Evolutionary conservation across 2,888 invertebrate genomes (phyloP).

Genomic region (Scaptomyza tumidula): DNA sequence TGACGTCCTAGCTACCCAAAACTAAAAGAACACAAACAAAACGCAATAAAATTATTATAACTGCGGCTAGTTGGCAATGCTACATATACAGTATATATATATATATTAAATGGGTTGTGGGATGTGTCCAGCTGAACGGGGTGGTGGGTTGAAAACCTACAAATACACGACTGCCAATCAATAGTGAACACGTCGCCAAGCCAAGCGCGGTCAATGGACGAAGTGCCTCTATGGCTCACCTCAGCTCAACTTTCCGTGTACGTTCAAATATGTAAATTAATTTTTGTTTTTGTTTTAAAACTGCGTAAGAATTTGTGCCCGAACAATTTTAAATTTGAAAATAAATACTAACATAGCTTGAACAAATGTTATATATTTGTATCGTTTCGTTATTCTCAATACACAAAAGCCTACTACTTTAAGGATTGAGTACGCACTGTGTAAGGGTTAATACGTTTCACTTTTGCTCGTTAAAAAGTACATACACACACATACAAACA

Average conservation of each 20-base stretch:
- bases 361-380: neutral
- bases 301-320: slow-evolving; percentile 30
- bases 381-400: neutral
- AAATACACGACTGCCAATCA: slow-evolving; percentile 41
- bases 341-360: neutral
- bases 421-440: neutral
- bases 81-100: neutral
- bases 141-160: slow-evolving; percentile 32
- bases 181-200: slow-evolving; percentile 28
- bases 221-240: neutral
- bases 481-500: neutral
- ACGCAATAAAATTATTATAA: slow-evolving; percentile 9
- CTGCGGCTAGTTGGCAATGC: slow-evolving; percentile 30
- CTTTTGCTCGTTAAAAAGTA: neutral
- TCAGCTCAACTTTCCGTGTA: slow-evolving; percentile 7
- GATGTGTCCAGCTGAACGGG: neutral
- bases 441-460: neutral
- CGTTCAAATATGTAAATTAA: neutral
- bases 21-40: slow-evolving; percentile 4
- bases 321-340: slow-evolving; percentile 23
- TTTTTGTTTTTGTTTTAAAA: too few species aligned
- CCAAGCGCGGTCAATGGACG: slow-evolving; percentile 1
- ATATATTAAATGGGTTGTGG: too few species aligned
- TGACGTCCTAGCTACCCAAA: slow-evolving; percentile 1
- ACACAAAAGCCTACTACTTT: neutral